phyloP scores from a whole-genome alignment of 2,113 vertebrate species.

The Grus americana region DNA sequence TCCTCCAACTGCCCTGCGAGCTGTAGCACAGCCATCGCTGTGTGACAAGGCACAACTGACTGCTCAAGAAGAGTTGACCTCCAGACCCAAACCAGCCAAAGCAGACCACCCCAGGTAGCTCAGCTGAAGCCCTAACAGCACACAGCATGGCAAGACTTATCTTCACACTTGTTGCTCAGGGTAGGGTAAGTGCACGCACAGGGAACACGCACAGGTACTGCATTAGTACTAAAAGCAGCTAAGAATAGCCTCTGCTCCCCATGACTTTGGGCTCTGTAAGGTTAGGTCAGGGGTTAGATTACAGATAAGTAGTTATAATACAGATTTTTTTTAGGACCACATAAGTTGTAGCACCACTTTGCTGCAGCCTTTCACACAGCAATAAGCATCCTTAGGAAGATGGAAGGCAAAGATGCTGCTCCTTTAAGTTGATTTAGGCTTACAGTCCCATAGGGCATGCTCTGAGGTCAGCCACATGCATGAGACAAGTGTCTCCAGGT shows the following conservation, averaged over 20 bases:
- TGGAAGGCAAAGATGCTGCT: not conserved
- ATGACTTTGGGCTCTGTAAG: not conserved
- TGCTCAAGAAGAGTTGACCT: not conserved
- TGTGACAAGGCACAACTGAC: too few species aligned
- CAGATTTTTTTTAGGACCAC: not conserved
- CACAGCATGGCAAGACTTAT: not conserved
- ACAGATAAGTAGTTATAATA: not conserved
- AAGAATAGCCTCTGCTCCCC: not conserved
- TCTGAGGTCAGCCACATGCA: not conserved
- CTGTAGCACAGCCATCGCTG: accelerated
- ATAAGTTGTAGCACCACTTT: not conserved
- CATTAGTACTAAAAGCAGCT: not conserved
- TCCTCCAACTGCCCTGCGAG: not conserved
- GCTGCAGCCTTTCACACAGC: not conserved
- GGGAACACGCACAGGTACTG: not conserved
- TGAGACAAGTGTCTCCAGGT: not conserved
- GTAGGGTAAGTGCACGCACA: not conserved
- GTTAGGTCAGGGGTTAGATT: not conserved
- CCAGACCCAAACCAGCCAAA: not conserved
- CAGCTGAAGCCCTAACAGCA: not conserved
- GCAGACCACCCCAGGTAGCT: not conserved
- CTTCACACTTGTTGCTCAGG: not conserved
- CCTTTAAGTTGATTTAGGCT: not conserved
- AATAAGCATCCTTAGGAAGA: not conserved
- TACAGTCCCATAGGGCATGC: accelerated